Base-by-base conservation (phyloP, 2,113 vertebrate genomes). In the Toxotes jaculatrix region DNA sequence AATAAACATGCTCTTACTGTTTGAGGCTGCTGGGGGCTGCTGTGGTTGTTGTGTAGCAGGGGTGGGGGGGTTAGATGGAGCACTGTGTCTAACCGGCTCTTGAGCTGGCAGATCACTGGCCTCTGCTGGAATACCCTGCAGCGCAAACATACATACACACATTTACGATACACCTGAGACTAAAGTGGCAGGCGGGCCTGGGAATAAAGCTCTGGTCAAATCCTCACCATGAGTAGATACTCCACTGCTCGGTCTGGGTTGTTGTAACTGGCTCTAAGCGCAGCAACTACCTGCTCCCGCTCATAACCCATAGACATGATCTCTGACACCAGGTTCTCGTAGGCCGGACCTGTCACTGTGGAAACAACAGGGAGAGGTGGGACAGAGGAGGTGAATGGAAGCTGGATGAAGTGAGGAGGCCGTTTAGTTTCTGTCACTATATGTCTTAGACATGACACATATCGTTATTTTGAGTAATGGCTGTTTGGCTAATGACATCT, bases 271-370 rank as follows among this genome's bases (percentile, higher is more conserved):
- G 95, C 95, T 83, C 93, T 79, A 51, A 96, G 91, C 0, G 95
- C 95, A 7, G 93, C 83, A 0, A 96, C 87, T 5, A 96, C 95
- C 74, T 92, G 93, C 85, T 95, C 93, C 40, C 95, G 90, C 67
- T 94, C 94, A 62, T 96, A 96, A 51, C 95, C 95, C 94, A 96
- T 96, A 3, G 92, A 95, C 94, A 95, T 95, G 57, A 96, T 96
- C 88, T 95, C 95, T 13, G 94, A 91, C 76, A 96, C 95, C 88
- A 96, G 88, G 82, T 94, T 95, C 86, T 95, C 94, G 83, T 96
- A 96, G 23, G 94, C 95, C 53, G 94, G 93, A 49, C 94, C 95
- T 21, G 95, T 96, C 74, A 96, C 95, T 96, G 74, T 73, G 53
- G 19, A 79, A n/a, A 59, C 43, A 36, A 19, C 12, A 45, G 38